phyloP scores from a whole-genome alignment of 2,888 invertebrate species.

The Protonemura montana region DNA sequence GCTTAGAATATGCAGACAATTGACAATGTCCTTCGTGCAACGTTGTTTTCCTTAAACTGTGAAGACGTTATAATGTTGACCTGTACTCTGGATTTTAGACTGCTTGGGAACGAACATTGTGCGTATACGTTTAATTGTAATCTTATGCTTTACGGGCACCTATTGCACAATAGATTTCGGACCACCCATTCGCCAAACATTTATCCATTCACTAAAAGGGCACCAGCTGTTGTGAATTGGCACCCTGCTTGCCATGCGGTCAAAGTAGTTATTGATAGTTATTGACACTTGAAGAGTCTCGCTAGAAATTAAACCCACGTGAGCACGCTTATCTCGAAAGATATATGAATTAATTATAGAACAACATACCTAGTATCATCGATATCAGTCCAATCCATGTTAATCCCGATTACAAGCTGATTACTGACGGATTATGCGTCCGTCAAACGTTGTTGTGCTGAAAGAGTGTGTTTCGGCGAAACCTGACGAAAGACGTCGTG shows the following conservation, averaged over 20 bases:
- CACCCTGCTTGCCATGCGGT: too few relatives aligned
- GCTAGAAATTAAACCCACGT: background rate
- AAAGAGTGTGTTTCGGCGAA: background rate
- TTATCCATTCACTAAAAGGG: background rate
- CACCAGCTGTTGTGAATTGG: too few relatives aligned
- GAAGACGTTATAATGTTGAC: too few relatives aligned
- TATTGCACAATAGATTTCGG: background rate
- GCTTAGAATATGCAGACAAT: too few relatives aligned
- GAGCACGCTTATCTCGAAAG: background rate
- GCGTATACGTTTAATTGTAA: background rate
- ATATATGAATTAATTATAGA: background rate
- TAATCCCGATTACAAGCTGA: background rate
- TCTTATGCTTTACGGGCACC: background rate
- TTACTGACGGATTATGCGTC: background rate
- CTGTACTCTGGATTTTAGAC: background rate
- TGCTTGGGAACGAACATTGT: background rate
- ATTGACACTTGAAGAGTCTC: background rate
- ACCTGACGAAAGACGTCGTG: background rate
- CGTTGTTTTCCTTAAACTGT: too few relatives aligned
- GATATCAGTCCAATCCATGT: slow-evolving; percentile 12
- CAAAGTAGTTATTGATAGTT: background rate
- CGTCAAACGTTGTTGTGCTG: background rate
- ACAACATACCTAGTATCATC: background rate
- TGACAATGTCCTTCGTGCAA: too few relatives aligned
- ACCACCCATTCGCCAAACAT: background rate